Percentiles rank a stretch among this genome's conserved stretches.
Conservation (phyloP, 2,113 vertebrate species). For the Hippolais icterina region DNA sequence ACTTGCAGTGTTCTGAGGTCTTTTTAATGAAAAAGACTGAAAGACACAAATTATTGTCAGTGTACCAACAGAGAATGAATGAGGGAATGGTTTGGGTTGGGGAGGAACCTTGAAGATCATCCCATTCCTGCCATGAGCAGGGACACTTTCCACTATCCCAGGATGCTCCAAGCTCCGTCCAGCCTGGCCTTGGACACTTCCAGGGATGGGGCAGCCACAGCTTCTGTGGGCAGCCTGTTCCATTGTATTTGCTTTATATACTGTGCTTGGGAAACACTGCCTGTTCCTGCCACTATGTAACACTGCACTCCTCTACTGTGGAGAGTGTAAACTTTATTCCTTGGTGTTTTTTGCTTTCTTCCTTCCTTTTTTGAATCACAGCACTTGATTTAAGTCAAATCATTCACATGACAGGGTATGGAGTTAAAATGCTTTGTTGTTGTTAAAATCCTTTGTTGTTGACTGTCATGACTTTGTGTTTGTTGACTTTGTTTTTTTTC, state of each 20-base stretch:
- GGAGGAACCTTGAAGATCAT: background rate
- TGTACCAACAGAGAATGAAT: background rate
- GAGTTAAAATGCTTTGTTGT: background rate
- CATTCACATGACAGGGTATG: background rate
- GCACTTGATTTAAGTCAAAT: background rate
- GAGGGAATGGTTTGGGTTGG: background rate
- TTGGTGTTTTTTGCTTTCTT: background rate
- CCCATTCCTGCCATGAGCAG: background rate
- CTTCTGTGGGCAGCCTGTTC: background rate
- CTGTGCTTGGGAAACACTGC: background rate
- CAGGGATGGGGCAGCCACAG: background rate
- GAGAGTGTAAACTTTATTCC: background rate
- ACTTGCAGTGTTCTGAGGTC: background rate
- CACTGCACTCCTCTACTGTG: fast-evolving
- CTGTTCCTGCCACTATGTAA: background rate
- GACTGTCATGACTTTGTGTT: background rate
- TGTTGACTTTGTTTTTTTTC: background rate
- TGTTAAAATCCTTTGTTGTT: background rate
- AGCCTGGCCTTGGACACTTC: background rate
- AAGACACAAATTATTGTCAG: background rate
- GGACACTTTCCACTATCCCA: fast-evolving
- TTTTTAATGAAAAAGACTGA: background rate
- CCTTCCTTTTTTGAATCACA: background rate
- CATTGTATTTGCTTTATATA: background rate
- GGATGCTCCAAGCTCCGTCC: background rate